Percentiles rank a stretch among this genome's conserved stretches.
Evolutionary conservation across 2,113 vertebrate species (phyloP).

Genomic region (Cebidichthys violaceus): DNA sequence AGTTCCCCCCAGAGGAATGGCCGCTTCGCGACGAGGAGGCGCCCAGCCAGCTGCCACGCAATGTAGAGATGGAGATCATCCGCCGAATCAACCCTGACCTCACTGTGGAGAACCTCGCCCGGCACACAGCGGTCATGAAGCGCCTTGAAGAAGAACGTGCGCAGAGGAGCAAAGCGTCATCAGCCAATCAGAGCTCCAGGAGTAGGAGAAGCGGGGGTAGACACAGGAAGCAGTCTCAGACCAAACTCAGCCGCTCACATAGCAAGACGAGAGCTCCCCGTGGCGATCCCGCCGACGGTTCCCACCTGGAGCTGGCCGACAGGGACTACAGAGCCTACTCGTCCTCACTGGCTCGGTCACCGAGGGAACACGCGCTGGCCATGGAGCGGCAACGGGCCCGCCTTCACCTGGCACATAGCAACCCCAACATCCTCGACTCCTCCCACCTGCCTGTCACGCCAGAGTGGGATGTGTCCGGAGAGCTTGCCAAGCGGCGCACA

Average conservation of each 20-base stretch:
- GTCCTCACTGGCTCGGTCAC: slow-evolving; percentile 88
- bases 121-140: slow-evolving; percentile 99
- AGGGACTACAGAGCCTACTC: slow-evolving; percentile 92
- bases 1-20: slow-evolving; percentile 99
- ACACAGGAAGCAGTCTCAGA: slow-evolving; percentile 92
- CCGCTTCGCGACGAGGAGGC: slow-evolving; percentile 94
- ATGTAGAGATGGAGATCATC: slow-evolving; percentile 98
- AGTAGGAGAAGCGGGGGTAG: slow-evolving; percentile 91
- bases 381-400: slow-evolving; percentile 90
- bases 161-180: slow-evolving; percentile 93
- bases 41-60: slow-evolving; percentile 93
- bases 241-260: slow-evolving; percentile 92
- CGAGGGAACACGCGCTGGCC: slow-evolving; percentile 92
- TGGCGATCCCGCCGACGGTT: slow-evolving; percentile 93
- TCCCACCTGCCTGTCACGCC: slow-evolving; percentile 96
- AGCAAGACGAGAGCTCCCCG: slow-evolving; percentile 94
- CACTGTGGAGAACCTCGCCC: slow-evolving; percentile 96
- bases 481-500: slow-evolving; percentile 95
- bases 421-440: slow-evolving; percentile 90
- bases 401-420: slow-evolving; percentile 95
- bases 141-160: slow-evolving; percentile 97
- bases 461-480: slow-evolving; percentile 98
- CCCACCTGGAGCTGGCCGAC: slow-evolving; percentile 89
- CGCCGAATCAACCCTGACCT: slow-evolving; percentile 97
- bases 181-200: slow-evolving; percentile 93